Conservation (phyloP, 2,888 invertebrate genomes). For the Cryptosula pallasiana region DNA sequence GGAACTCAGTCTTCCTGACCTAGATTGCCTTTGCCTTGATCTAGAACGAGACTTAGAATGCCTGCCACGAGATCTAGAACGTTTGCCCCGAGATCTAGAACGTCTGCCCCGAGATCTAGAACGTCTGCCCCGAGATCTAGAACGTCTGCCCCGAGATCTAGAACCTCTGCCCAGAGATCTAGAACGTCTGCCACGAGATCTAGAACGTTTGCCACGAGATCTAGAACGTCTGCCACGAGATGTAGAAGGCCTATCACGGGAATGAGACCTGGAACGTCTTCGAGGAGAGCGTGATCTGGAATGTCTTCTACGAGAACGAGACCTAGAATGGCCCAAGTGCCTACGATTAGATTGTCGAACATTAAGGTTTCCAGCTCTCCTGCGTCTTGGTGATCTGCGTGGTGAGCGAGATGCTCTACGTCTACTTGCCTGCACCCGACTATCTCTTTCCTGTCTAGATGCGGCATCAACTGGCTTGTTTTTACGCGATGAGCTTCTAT, state of each 20-base stretch:
- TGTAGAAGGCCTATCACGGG: neutral
- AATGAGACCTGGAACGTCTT: neutral
- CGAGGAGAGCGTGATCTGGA: neutral
- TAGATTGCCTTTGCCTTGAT: neutral
- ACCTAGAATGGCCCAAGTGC: neutral
- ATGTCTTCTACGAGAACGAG: neutral
- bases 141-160: neutral
- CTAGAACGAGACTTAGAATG: neutral
- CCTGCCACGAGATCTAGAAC: neutral
- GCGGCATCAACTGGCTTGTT: too few relatives aligned
- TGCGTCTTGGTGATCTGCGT: neutral
- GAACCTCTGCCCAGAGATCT: neutral
- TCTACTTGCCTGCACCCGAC: neutral
- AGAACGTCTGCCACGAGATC: neutral
- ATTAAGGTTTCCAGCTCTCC: neutral
- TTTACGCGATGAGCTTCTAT: too few relatives aligned
- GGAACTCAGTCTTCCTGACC: neutral
- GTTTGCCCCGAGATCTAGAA: neutral
- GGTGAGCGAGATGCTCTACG: neutral
- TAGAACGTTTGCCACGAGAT: neutral
- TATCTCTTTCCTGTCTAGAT: neutral
- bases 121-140: neutral
- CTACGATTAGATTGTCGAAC: neutral
- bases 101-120: neutral
- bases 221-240: neutral